These are phyloP conservation scores for Dicaeum eximium DNA, from an alignment of 2,113 vertebrate genomes.

Conservation along the genomic window DNA sequence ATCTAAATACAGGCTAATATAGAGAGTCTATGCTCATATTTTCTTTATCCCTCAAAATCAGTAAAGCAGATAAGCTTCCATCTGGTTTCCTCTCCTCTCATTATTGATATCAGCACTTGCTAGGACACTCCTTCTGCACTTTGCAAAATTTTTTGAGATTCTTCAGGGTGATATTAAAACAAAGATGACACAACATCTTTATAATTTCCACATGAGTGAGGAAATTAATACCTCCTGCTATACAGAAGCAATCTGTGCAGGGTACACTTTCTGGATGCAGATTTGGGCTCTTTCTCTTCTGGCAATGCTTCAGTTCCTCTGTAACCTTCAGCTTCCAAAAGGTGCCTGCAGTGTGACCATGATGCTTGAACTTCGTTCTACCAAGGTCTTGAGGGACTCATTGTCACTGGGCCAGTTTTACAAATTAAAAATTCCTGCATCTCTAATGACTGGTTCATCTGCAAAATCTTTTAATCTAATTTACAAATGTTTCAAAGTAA, in stretches of 20 bases:
- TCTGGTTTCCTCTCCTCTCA: neutral
- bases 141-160: neutral
- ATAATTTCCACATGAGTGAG: conserved; percentile 23
- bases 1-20: neutral
- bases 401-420: conserved; percentile 38
- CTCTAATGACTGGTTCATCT: conserved; percentile 36
- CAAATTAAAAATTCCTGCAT: conserved; percentile 63
- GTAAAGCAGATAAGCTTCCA: neutral
- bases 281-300: conserved; percentile 1
- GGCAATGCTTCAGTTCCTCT: neutral
- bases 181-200: neutral
- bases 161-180: neutral
- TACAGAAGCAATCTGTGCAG: conserved; percentile 19
- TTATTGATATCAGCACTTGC: neutral
- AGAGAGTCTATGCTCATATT: neutral
- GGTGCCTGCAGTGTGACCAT: neutral
- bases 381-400: neutral
- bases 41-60: neutral
- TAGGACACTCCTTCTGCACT: neutral
- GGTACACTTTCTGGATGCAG: neutral
- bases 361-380: neutral
- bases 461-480: conserved; percentile 42
- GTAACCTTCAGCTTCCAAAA: conserved; percentile 19
- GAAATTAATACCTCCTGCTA: neutral
- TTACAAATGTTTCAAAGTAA: conserved; percentile 22